Evolutionary conservation across 1,140 invertebrate genomes (phyloP).

Genomic region (Drosophila pseudoananassae): DNA sequence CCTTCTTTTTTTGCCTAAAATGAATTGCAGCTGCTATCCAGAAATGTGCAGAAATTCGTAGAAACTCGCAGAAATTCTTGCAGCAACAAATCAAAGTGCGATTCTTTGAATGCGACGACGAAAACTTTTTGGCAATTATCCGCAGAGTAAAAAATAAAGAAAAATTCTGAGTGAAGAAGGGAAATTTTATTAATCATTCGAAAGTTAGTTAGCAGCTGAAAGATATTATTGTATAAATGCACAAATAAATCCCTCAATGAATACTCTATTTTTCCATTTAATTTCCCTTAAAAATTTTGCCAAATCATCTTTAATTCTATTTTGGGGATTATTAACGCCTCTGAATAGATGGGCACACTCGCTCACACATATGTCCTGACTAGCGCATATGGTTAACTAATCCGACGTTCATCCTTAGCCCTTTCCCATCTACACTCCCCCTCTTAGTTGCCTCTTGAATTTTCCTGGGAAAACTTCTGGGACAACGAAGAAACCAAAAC

Average conservation of each 20-base stretch:
- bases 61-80: slow-evolving; percentile 14
- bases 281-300: neutral
- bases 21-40: slow-evolving; percentile 61
- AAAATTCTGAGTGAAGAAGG: neutral
- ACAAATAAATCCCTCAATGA: neutral
- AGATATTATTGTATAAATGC: neutral
- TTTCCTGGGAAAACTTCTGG: slow-evolving; percentile 32
- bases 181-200: slow-evolving; percentile 1
- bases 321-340: slow-evolving; percentile 33
- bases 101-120: slow-evolving; percentile 45
- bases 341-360: neutral
- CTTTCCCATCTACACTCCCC: neutral
- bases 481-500: slow-evolving; percentile 72
- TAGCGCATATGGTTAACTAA: slow-evolving; percentile 38
- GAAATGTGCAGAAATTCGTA: slow-evolving; percentile 11
- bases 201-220: neutral
- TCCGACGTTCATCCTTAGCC: slow-evolving; percentile 2
- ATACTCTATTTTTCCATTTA: neutral
- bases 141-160: slow-evolving; percentile 8
- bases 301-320: slow-evolving; percentile 17
- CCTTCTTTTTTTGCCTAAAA: slow-evolving; percentile 29
- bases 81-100: slow-evolving; percentile 67
- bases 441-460: neutral
- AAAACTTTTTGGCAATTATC: slow-evolving; percentile 75
- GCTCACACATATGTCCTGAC: neutral